Conservation (phyloP, 2,797 vertebrate genomes). For the Syngnathus rostellatus region DNA sequence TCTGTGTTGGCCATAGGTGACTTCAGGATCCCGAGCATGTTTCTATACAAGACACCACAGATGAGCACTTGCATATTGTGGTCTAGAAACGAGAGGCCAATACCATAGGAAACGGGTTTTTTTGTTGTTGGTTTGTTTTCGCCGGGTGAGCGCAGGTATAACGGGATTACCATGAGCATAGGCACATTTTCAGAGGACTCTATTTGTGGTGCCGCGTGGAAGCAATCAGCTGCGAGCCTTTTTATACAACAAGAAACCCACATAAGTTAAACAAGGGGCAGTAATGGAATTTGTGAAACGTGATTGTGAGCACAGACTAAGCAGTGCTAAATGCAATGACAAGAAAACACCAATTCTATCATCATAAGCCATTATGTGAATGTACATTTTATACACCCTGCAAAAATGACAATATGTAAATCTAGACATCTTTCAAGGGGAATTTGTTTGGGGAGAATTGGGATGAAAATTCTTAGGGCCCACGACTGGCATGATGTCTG, state of each 20-base stretch:
- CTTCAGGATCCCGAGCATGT: conserved; percentile 57
- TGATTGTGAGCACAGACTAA: conserved; percentile 8
- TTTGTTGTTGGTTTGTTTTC: conserved; percentile 60
- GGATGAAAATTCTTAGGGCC: too few species aligned
- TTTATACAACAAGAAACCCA: conserved; percentile 58
- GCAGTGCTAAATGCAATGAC: not conserved
- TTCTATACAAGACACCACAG: conserved; percentile 60
- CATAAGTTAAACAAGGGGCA: conserved; percentile 24
- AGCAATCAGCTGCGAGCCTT: conserved; percentile 44
- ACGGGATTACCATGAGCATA: conserved; percentile 81
- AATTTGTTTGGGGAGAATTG: too few species aligned
- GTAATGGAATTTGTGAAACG: conserved; percentile 19
- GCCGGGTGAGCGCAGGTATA: conserved; percentile 79
- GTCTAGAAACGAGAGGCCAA: conserved; percentile 26
- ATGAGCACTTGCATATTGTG: conserved; percentile 25
- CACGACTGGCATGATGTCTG: too few species aligned
- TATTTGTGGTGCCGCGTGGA: conserved; percentile 53
- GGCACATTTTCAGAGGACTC: conserved; percentile 84
- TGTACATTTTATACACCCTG: not conserved
- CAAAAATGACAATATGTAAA: too few species aligned
- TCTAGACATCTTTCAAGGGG: too few species aligned
- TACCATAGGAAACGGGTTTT: conserved; percentile 10
- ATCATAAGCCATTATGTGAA: not conserved
- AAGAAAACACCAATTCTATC: not conserved
- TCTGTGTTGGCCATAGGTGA: conserved; percentile 52